A percentile compares a stretch with the other conserved stretches of the same genome.
Conservation (phyloP, 2,113 vertebrate species). For the Saccopteryx bilineata region DNA sequence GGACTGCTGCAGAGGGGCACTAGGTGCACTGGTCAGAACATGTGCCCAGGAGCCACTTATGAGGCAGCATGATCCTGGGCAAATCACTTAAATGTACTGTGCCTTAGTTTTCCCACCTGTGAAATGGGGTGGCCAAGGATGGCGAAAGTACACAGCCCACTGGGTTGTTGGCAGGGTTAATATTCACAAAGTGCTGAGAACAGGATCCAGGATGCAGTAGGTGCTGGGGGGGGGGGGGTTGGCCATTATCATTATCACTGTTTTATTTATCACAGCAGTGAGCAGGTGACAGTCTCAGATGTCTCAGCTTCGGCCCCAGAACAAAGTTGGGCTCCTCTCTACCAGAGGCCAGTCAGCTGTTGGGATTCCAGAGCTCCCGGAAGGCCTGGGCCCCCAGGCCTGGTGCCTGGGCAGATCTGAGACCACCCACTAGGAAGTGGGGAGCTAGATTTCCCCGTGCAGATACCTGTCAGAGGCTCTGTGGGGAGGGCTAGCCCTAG, state of each 20-base stretch:
- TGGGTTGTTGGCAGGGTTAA: neutral
- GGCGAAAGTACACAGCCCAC: neutral
- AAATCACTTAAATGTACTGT: neutral
- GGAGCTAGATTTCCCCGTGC: accelerated
- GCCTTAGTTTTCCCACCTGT: constrained; percentile 34
- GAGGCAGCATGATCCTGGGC: neutral
- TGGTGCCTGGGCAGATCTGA: neutral
- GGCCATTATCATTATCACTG: neutral
- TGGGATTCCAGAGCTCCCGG: neutral
- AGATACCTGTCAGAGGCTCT: neutral
- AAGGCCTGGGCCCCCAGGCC: accelerated
- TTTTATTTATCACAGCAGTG: neutral
- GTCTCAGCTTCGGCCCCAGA: neutral
- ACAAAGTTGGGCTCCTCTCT: neutral
- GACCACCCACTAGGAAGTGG: neutral
- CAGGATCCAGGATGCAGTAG: accelerated
- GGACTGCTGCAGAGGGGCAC: neutral
- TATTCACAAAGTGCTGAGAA: too few species aligned
- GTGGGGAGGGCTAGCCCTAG: accelerated
- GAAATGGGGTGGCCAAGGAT: neutral
- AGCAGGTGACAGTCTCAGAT: neutral
- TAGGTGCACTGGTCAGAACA: accelerated
- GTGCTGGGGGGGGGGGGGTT: too few species aligned
- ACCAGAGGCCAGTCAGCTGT: neutral
- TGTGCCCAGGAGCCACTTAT: accelerated